phyloP scores from a whole-genome alignment of 2,113 vertebrate species.

The Zapus hudsonius region DNA sequence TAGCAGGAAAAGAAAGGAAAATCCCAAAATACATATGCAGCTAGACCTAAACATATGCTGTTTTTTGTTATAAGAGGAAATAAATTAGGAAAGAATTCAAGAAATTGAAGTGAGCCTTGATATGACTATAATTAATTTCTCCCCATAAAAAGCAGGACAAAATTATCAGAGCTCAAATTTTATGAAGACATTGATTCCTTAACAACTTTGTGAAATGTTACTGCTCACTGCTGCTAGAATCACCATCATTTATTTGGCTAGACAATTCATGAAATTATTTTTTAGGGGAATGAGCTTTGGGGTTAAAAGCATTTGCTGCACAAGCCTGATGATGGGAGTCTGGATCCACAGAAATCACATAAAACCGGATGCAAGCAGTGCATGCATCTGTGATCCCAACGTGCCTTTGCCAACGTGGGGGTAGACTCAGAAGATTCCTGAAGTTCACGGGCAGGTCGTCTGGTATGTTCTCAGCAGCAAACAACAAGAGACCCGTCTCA shows the following conservation, averaged over 20 bases:
- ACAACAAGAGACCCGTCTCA: too few relatives aligned
- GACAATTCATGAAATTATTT: conserved; percentile 27
- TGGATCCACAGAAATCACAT: too few relatives aligned
- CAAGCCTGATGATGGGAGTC: too few relatives aligned
- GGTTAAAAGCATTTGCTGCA: too few relatives aligned
- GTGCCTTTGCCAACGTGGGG: too few relatives aligned
- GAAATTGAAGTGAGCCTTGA: not conserved
- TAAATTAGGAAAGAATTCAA: conserved; percentile 2
- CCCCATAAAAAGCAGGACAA: not conserved
- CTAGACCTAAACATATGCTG: not conserved
- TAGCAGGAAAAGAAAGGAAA: not conserved
- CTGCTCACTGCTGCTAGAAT: not conserved
- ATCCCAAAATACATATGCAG: not conserved
- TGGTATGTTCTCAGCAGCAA: too few relatives aligned
- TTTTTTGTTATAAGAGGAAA: conserved; percentile 39
- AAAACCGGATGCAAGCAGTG: too few relatives aligned
- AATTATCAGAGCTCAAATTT: conserved; percentile 23
- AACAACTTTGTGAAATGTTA: not conserved
- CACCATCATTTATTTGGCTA: not conserved
- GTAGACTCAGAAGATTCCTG: too few relatives aligned
- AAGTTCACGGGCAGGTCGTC: too few relatives aligned
- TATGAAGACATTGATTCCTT: not conserved
- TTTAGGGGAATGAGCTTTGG: too few relatives aligned
- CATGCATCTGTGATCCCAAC: too few relatives aligned
- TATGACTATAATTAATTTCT: conserved; percentile 40